phyloP scores from a whole-genome alignment of 2,888 invertebrate genomes.

The Nasonovia ribisnigri region DNA sequence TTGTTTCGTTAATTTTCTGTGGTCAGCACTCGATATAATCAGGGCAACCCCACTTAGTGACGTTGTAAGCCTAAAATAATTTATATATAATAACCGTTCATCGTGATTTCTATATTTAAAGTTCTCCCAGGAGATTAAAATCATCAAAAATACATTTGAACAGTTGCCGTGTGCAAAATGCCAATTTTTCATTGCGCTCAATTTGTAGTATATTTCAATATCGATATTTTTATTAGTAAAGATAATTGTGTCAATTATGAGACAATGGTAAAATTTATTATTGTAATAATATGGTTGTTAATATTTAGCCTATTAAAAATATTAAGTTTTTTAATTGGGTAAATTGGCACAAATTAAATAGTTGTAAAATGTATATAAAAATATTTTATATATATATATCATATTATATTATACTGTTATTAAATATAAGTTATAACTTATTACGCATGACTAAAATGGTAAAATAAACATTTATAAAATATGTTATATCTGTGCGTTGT shows the following conservation, averaged over 20 bases:
- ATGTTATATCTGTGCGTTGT: background rate
- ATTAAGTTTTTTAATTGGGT: background rate
- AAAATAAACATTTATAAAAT: background rate
- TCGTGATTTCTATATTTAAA: conserved; percentile 63
- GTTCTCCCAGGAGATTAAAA: conserved; percentile 53
- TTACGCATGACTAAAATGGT: background rate
- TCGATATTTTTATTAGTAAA: background rate
- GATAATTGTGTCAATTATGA: background rate
- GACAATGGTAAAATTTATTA: background rate
- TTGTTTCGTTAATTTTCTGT: conserved; percentile 24
- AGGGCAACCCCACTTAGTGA: conserved; percentile 52
- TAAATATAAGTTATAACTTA: background rate
- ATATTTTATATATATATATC: background rate
- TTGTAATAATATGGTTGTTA: background rate
- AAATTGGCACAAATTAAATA: background rate
- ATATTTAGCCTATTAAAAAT: background rate
- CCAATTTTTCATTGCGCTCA: conserved; percentile 12
- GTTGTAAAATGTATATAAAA: background rate
- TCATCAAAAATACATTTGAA: conserved; percentile 62
- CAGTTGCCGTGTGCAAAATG: conserved; percentile 51
- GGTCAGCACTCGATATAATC: conserved; percentile 41
- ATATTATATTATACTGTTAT: background rate
- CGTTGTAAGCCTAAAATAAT: conserved; percentile 52
- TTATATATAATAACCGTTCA: conserved; percentile 57
- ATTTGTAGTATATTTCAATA: conserved; percentile 24